Base-by-base conservation (phyloP, 2,113 vertebrate species). In the Machaerirhynchus nigripectus region DNA sequence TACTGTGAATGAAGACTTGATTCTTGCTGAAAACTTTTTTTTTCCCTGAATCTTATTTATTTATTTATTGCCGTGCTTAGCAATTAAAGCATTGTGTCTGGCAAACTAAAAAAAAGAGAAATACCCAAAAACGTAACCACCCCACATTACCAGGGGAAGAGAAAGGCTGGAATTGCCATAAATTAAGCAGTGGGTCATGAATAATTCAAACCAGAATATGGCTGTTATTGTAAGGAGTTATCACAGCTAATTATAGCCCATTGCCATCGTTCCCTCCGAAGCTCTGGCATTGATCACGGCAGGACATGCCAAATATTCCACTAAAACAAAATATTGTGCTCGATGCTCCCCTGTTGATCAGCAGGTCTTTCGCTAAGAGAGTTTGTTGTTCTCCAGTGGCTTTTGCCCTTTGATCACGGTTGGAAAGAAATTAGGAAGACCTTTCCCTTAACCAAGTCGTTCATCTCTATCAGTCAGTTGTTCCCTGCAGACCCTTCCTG, bases 171-270 rank as follows among this genome's bases (percentile, higher is more conserved):
- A 65, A 53, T 47, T 77, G 65, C 40, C 75, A 84, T 93, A 94
- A 95, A 93, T 87, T 96, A 84, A 49, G 14, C 42, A 82, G 67
- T n/a, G 50, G 40, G 26, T 73, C 31, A 96, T 96, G 90, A 95
- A 96, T 97, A 95, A 97, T 97, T 96, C 90, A 96, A 77, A 50
- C 8, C 37, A 83, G 79, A 94, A 94, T 87, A 94, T 80, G 87
- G 74, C 92, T 87, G 71, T 80, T 95, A 80, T 94, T 96, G 90
- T 87, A 89, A 95, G 71, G 83, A 92, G 83, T 89, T 92, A 92
- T 96, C 21, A 2, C 23, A 68, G 92, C 93, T 97, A 96, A 97
- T 97, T 97, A 87, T 92, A 96, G 88, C 35, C 94, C 86, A 83
- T 77, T 84, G 47, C 86, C 85, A 56, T 75, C 9, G 0, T 60